phyloP scores from a whole-genome alignment of 2,113 vertebrate species.

The Oostethus manadensis region DNA sequence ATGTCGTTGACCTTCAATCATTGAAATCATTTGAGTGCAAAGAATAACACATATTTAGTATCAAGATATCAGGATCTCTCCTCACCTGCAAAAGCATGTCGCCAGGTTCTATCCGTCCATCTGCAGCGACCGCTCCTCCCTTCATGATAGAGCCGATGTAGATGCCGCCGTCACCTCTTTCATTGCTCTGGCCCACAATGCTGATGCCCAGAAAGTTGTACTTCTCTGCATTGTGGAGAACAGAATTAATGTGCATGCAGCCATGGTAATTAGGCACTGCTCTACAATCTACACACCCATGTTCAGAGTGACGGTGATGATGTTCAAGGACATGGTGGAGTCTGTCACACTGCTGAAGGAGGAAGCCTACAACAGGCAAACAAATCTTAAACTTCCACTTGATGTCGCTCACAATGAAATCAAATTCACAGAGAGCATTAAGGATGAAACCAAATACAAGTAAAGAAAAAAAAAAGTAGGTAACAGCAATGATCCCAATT shows the following conservation, averaged over 20 bases:
- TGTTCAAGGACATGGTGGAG: constrained; percentile 89
- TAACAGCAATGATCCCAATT: no score
- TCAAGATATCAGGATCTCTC: background rate
- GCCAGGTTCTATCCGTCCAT: constrained; percentile 85
- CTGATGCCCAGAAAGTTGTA: constrained; percentile 91
- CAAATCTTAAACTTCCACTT: background rate
- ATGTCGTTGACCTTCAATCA: constrained; percentile 83
- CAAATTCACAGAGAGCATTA: background rate
- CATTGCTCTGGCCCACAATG: constrained; percentile 89
- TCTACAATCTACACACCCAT: constrained; percentile 75
- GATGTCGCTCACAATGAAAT: background rate
- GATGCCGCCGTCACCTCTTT: constrained; percentile 85
- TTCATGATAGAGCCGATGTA: constrained; percentile 94
- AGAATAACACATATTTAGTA: background rate
- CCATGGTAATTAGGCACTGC: no score
- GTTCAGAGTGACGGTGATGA: constrained; percentile 88
- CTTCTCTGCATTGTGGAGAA: constrained; percentile 73
- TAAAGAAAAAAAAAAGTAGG: background rate
- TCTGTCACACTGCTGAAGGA: constrained; percentile 90
- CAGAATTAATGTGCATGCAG: background rate
- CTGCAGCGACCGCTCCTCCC: constrained; percentile 85
- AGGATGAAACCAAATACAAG: background rate
- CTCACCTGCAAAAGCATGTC: constrained; percentile 88
- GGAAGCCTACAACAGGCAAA: constrained; percentile 65
- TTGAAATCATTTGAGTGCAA: background rate